Percentiles rank a stretch among this genome's conserved stretches.
These are phyloP conservation scores for Orthonevra nobilis DNA, from an alignment of 2,888 invertebrate species.

Conservation along the genomic window DNA sequence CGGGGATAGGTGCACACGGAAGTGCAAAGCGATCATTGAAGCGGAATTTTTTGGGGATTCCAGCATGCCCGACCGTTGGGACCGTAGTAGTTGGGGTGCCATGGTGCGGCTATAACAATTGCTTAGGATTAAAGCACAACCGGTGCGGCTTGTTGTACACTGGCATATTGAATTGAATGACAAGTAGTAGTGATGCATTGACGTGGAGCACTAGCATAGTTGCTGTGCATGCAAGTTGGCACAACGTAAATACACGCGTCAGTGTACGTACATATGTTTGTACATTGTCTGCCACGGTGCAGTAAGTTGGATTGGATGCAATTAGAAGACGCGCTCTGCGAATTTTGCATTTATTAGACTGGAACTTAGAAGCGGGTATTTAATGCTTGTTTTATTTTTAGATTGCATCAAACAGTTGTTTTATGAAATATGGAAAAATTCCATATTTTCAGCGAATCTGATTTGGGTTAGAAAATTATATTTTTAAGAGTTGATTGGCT, in stretches of 20 bases:
- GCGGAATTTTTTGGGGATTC: slow-evolving; percentile 59
- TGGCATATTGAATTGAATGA: slow-evolving; percentile 66
- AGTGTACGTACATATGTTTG: neutral
- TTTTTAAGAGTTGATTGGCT: too few relatives aligned
- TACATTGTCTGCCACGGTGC: slow-evolving; percentile 35
- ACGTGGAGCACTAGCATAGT: slow-evolving; percentile 49
- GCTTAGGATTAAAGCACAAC: slow-evolving; percentile 49
- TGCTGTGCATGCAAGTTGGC: slow-evolving; percentile 25
- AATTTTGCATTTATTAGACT: too few relatives aligned
- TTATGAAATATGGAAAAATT: too few relatives aligned
- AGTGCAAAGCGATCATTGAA: slow-evolving; percentile 64
- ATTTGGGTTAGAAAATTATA: too few relatives aligned
- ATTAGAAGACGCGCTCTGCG: slow-evolving; percentile 43
- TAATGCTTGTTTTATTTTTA: too few relatives aligned
- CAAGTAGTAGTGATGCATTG: slow-evolving; percentile 58
- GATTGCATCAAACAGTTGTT: too few relatives aligned
- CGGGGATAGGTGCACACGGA: slow-evolving; percentile 30
- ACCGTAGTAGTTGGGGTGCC: slow-evolving; percentile 55
- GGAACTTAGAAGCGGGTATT: too few relatives aligned
- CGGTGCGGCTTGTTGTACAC: slow-evolving; percentile 43
- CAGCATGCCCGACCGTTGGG: slow-evolving; percentile 24
- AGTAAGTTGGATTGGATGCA: slow-evolving; percentile 53
- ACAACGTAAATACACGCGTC: too few relatives aligned
- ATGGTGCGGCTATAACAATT: slow-evolving; percentile 62
- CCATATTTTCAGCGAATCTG: too few relatives aligned